A percentile compares a stretch with the other conserved stretches of the same genome.
These are phyloP conservation scores for Cynocephalus volans DNA, from an alignment of 2,113 vertebrate species.

Conservation along the genomic window DNA sequence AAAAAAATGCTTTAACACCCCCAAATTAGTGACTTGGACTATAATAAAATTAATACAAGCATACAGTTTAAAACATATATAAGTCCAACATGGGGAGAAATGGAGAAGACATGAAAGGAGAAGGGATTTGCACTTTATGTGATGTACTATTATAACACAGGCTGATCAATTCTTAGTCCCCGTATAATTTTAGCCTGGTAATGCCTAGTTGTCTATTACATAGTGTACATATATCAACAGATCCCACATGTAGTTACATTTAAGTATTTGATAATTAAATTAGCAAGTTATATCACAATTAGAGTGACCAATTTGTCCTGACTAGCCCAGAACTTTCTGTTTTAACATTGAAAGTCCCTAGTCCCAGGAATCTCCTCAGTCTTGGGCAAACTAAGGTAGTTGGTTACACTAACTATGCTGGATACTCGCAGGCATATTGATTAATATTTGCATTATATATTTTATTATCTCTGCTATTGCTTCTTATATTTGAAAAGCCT, in stretches of 20 bases:
- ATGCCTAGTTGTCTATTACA: neutral
- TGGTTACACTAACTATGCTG: neutral
- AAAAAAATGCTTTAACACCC: constrained; percentile 36
- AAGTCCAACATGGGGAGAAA: constrained; percentile 5
- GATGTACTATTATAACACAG: neutral
- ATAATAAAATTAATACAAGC: constrained; percentile 59
- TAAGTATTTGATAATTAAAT: neutral
- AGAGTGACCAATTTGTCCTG: neutral
- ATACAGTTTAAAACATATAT: constrained; percentile 48
- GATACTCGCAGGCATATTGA: neutral
- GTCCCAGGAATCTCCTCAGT: neutral
- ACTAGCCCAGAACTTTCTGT: neutral
- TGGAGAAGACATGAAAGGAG: constrained; percentile 25
- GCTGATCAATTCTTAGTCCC: neutral
- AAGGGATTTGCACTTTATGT: neutral
- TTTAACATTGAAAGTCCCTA: neutral
- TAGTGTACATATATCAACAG: neutral
- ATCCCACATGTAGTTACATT: neutral
- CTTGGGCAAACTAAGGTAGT: neutral
- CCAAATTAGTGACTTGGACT: constrained; percentile 60
- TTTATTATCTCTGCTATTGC: neutral
- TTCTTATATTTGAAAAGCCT: constrained; percentile 56
- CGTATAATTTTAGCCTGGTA: neutral
- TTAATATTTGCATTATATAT: constrained; percentile 57
- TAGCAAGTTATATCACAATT: neutral